Base-by-base conservation (phyloP, 1,140 invertebrate species). In the Drosophila ambigua region DNA sequence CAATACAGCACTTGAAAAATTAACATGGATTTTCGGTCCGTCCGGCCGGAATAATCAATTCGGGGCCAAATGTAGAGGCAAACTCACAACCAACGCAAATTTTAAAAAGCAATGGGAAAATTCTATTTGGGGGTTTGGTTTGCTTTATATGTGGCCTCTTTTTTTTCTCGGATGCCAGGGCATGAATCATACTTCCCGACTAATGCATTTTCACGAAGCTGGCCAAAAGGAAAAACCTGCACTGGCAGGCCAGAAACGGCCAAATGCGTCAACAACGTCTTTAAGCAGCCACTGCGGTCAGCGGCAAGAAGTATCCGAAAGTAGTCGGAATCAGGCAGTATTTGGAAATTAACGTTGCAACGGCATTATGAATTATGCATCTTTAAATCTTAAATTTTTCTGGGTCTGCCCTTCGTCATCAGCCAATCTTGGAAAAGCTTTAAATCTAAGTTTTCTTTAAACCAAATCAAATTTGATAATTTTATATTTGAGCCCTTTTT, bases 171-270 rank as follows among this genome's bases (percentile, higher is more conserved):
- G 35, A 20, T 64, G 52, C 48, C 48, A 24, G 48, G 75, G 50
- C 74, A 74, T 72, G 76, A 84, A 72, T 79, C 76, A 76, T 72
- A 52, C 26, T 39, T 13, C 24, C 63, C 4, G 23, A 0, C 23
- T 24, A 87, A 78, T 87, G 81, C 82, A 87, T 87, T 85, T 85
- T 71, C 65, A 79, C 73, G 50, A 67, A 49, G 13, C 52, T 74
- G 69, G 69, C 71, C 60, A 65, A 74, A 79, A 77, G 63, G 77
- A 80, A 80, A 85, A 85, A 75, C 79, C 75, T 74, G 79, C 73
- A 60, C 20, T 28, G 45, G 57, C 50, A 46, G 51, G 67, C 72
- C 75, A 76, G 75, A 78, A 78, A 52, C 63, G 51, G 79, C 79
- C 79, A 81, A 81, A 82, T 82, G 68, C 60, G 79, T 73, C 61